Evolutionary conservation across 2,888 invertebrate species (phyloP), one percentile per base, ranked within the genome.

Genomic region (Drosophila mimica): DNA sequence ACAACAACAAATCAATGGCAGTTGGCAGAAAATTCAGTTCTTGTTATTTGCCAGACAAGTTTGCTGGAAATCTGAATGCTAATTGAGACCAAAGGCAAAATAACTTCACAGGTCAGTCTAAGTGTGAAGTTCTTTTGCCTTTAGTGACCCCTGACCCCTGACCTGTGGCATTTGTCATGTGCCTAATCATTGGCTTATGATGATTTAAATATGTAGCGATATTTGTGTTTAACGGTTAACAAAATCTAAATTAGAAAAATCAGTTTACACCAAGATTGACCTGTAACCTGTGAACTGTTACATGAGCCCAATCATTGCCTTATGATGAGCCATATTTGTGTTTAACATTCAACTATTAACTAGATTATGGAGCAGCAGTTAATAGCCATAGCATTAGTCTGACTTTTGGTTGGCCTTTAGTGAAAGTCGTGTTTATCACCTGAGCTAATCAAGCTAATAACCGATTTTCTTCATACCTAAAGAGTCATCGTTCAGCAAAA

Each of bases 361-460:
- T 74, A 68, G 73, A 71, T 66, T 82, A 76, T 67, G 67, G 61
- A 69, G 66, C 79, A 76, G 54, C 56, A 52, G 68, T 53, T 76
- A 83, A 88, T 79, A 67, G 73, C 68, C 25, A 25, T 38, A 36
- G 57, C 65, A 80, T 80, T 80, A 68, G 57, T 56, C 70, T 64
- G 66, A 56, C 69, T 61, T 70, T 54, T 52, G 6, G 25, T 36
- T 52, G 13, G 9, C 6, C n/a, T 38, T 25, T 70, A 89, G 85
- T 87, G 85, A 85, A 85, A 85, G 85, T 88, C 75, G 67, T 52
- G 72, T 60, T 84, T 86, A 89, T 83, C 89, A 78, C 79, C 63
- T 69, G 49, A 69, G 51, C 58, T 73, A 79, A 81, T 73, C 73
- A 67, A 81, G 77, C 38, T 79, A 79, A 81, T 70, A 81, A 64